A percentile compares a stretch with the other conserved stretches of the same genome.
Evolutionary conservation across 2,113 vertebrate genomes (phyloP).

Genomic region (Ifrita kowaldi): DNA sequence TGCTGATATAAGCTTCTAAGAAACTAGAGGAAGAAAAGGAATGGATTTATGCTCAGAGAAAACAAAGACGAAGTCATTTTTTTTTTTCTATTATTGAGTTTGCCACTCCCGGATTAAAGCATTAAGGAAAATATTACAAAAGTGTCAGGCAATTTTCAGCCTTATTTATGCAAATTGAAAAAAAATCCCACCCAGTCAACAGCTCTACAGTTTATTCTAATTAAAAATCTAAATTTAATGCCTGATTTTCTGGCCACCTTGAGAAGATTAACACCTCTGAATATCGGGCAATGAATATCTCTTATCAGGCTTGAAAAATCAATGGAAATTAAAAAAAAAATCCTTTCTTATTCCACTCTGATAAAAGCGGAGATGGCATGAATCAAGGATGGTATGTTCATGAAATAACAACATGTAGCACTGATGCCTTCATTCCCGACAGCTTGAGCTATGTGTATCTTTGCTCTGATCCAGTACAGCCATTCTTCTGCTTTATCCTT

Average conservation of each 20-base stretch:
- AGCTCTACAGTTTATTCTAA: not conserved
- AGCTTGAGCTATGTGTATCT: not conserved
- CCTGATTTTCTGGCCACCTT: not conserved
- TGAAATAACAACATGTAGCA: not conserved
- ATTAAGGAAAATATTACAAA: not conserved
- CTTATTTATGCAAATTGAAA: not conserved
- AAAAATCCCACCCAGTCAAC: not conserved
- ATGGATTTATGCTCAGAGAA: not conserved
- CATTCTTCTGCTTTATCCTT: not conserved
- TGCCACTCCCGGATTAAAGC: not conserved
- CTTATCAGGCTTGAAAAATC: not conserved
- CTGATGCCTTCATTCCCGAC: not conserved
- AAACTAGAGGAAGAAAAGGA: not conserved
- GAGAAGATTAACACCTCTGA: not conserved
- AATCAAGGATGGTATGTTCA: not conserved
- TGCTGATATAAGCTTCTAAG: not conserved
- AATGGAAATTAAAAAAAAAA: rapidly evolving
- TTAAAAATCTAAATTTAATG: not conserved
- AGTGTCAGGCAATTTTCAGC: not conserved
- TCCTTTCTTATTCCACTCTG: not conserved
- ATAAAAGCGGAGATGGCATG: not conserved
- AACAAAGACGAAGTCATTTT: not conserved
- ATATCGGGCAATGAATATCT: not conserved
- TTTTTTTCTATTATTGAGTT: not conserved
- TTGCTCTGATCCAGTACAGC: not conserved